Evolutionary conservation across 2,888 invertebrate genomes (phyloP).

Genomic region (Anoplius nigerrimus): DNA sequence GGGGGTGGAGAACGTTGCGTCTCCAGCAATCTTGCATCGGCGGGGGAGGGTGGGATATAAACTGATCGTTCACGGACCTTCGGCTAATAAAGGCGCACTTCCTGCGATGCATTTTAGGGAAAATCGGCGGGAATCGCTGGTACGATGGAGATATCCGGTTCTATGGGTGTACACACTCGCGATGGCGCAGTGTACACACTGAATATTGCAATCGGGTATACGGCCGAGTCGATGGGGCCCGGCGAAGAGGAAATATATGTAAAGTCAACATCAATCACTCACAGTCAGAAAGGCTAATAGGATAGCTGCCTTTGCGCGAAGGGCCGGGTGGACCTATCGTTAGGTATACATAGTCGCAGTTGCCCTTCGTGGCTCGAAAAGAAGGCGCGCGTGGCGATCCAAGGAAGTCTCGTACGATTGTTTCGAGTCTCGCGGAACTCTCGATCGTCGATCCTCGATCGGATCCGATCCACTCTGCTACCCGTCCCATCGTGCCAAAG

Average conservation of each 20-base stretch:
- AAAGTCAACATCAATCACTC: slow-evolving; percentile 64
- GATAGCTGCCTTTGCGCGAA: slow-evolving; percentile 50
- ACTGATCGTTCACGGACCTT: no score
- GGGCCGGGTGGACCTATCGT: slow-evolving; percentile 35
- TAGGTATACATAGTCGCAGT: slow-evolving; percentile 17
- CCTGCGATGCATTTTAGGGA: slow-evolving; percentile 32
- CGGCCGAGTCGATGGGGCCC: slow-evolving; percentile 51
- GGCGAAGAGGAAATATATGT: slow-evolving; percentile 59
- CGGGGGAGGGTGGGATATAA: no score
- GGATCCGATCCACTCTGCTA: no score
- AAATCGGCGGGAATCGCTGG: slow-evolving; percentile 33
- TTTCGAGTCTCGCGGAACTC: no score
- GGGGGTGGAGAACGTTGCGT: no score
- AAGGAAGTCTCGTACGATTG: no score
- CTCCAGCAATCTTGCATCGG: no score
- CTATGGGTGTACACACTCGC: slow-evolving; percentile 42
- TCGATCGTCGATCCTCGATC: no score
- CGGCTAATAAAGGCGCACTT: no score
- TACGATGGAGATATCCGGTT: slow-evolving; percentile 44
- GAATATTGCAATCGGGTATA: slow-evolving; percentile 58
- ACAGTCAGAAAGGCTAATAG: slow-evolving; percentile 58
- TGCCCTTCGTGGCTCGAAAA: slow-evolving; percentile 17
- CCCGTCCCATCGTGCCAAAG: no score
- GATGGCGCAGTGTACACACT: slow-evolving; percentile 49
- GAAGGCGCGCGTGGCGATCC: neutral